Percentiles rank a stretch among this genome's conserved stretches.
Conservation (phyloP, 2,113 vertebrate genomes). For the Engystomops pustulosus region DNA sequence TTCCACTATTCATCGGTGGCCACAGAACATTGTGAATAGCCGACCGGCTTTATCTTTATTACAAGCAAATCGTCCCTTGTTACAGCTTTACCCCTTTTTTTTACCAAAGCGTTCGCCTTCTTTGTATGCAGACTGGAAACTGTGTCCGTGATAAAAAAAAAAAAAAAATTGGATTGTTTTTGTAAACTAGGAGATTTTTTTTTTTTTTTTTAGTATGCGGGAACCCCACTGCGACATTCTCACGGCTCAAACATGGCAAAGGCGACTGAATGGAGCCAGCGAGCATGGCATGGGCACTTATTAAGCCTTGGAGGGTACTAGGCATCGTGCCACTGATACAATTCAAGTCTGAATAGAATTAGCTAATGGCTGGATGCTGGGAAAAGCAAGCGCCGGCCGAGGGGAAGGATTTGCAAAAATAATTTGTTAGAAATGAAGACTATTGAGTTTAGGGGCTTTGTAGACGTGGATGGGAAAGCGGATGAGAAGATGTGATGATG, state of each 20-base stretch:
- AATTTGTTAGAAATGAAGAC: background rate
- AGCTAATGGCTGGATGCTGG: constrained; percentile 16
- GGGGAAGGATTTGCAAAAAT: background rate
- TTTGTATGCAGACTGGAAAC: constrained; percentile 44
- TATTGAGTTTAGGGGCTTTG: background rate
- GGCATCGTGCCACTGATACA: constrained; percentile 22
- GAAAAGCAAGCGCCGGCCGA: background rate
- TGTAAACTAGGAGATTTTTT: background rate
- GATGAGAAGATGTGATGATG: too few relatives aligned
- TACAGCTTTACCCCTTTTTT: background rate
- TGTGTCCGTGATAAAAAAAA: constrained; percentile 23
- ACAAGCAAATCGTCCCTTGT: constrained; percentile 32
- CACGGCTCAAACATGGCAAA: constrained; percentile 26
- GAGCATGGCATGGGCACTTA: constrained; percentile 19
- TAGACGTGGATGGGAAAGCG: too few relatives aligned
- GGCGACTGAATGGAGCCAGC: constrained; percentile 29
- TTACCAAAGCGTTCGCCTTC: background rate
- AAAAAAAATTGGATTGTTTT: constrained; percentile 14
- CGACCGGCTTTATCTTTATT: background rate
- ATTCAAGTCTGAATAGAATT: constrained; percentile 9
- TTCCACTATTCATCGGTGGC: constrained; percentile 21
- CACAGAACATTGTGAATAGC: constrained; percentile 14
- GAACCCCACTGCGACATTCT: constrained; percentile 36
- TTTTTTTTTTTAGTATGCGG: constrained; percentile 1
- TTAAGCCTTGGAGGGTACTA: background rate